Percentiles rank a stretch among this genome's conserved stretches.
phyloP scores from a whole-genome alignment of 2,113 vertebrate genomes.

The Hypocryptadius cinnamomeus region DNA sequence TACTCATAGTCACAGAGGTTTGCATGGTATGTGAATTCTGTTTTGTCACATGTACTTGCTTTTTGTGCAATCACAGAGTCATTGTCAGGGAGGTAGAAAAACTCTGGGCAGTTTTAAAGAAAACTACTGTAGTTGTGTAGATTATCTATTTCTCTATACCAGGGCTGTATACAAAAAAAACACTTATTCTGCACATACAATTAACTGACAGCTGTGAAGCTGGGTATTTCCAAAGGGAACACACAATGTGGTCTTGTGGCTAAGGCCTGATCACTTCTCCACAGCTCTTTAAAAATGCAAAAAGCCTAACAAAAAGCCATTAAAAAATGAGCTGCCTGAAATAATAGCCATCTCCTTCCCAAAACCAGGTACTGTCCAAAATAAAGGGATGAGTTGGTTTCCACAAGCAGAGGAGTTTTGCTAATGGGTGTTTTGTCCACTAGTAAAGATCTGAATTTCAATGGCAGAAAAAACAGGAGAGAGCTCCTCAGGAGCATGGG shows the following conservation, averaged over 20 bases:
- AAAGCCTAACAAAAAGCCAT: not conserved
- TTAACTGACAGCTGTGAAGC: not conserved
- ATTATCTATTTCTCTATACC: not conserved
- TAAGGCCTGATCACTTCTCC: not conserved
- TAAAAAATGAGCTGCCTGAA: not conserved
- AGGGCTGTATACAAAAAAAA: not conserved
- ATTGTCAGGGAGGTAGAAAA: not conserved
- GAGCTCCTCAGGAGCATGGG: not conserved
- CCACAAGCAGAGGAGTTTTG: not conserved
- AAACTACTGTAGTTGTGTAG: not conserved
- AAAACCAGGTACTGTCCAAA: not conserved
- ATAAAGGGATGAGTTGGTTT: not conserved
- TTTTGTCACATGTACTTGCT: not conserved
- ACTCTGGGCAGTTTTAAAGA: not conserved
- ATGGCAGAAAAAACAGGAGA: not conserved
- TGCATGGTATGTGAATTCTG: fast-evolving
- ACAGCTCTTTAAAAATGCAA: not conserved
- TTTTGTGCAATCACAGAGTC: not conserved
- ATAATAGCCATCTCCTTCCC: not conserved
- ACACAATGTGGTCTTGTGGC: not conserved
- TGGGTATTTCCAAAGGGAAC: not conserved
- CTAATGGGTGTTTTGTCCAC: not conserved
- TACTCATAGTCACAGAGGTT: not conserved
- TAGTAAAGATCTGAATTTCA: not conserved
- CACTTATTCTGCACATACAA: not conserved